Base-by-base conservation (phyloP, 1,140 invertebrate species). In the Sminthurides bifidus region DNA sequence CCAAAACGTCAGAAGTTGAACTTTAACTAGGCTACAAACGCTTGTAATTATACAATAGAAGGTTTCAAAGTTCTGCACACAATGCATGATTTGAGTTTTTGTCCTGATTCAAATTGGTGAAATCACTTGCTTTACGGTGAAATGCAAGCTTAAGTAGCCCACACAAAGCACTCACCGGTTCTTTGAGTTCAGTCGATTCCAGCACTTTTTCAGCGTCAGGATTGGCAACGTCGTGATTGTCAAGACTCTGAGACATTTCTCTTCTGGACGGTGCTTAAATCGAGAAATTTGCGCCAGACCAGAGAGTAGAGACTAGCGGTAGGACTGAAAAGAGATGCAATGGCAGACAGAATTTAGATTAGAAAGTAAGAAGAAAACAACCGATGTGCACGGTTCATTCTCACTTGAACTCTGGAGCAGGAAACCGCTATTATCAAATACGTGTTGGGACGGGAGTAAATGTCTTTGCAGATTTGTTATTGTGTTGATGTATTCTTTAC, bases 151-250 rank as follows among this genome's bases (percentile, higher is more conserved):
- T 10, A 35, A 24, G 3, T 52, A 52, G 21, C 33, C 26, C 27
- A 43, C 6, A 51, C 31, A 26, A 38, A 26, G 3, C n/a, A 67
- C 76, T 78, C 72, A 85, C 83, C 74, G 84, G 75, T 73, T 81
- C 73, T 68, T 76, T 75, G 52, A 85, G 74, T 27, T 79, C 75
- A 62, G 79, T 72, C 69, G 82, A 81, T 80, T 85, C 82, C 79
- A 79, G 81, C 70, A 83, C 79, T 67, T 79, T 77, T 61, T 81
- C 77, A 54, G 83, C 71, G 69, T 82, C 80, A 29, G n/a, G n/a
- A n/a, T n/a, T n/a, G n/a, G n/a, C n/a, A n/a, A 66, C 58, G 17
- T 64, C 67, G 38, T 55, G 50, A 46, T 67, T 52, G 19, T 52
- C 54, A 33, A 58, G 44, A 52, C 44, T 60, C 23, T 61, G 62